These are phyloP conservation scores for Dinocampus coccinellae DNA, from an alignment of 2,888 invertebrate species.

Conservation along the genomic window DNA sequence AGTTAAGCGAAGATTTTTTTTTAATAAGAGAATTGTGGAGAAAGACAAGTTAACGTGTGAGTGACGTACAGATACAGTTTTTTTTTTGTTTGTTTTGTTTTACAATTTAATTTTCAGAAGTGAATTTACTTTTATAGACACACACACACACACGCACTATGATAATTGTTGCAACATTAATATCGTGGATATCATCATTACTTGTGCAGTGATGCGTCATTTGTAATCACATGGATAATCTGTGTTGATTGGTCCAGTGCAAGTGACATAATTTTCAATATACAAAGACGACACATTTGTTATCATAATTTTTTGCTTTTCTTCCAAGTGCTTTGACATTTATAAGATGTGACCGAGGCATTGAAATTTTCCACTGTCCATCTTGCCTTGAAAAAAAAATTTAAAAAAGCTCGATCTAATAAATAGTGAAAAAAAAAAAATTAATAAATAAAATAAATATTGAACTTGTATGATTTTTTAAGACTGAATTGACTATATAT, in stretches of 20 bases:
- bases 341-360: background rate
- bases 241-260: constrained; percentile 50
- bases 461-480: background rate
- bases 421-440: too few species aligned
- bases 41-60: constrained; percentile 32
- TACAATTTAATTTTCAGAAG: background rate
- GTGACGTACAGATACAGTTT: constrained; percentile 9
- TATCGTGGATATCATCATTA: background rate
- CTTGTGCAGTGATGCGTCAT: background rate
- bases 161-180: background rate
- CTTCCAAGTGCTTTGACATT: background rate
- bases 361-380: background rate
- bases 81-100: background rate
- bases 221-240: background rate
- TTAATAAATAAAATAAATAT: background rate
- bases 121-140: background rate
- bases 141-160: too few species aligned
- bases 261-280: constrained; percentile 51
- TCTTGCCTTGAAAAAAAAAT: background rate
- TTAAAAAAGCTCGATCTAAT: background rate
- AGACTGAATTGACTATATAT: constrained; percentile 18
- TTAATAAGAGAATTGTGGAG: constrained; percentile 51
- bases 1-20: constrained; percentile 51
- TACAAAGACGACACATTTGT: background rate
- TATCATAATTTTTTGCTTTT: background rate